Conservation (phyloP, 2,113 vertebrate genomes). For the Pagrus major region DNA sequence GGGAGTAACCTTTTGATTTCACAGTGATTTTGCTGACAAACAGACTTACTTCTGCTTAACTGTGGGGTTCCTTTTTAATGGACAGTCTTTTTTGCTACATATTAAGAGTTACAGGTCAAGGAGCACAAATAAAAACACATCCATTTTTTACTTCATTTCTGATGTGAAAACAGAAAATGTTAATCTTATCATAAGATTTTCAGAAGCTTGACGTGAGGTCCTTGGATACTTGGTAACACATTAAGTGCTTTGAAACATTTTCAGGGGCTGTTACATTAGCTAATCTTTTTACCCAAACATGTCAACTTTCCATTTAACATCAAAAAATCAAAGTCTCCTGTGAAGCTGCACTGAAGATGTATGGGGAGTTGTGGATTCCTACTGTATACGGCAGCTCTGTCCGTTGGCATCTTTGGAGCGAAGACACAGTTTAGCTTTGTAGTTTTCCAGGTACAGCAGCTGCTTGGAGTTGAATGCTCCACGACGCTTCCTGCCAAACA, state of each 20-base stretch:
- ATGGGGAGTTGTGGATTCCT: conserved; percentile 35
- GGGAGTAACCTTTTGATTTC: conserved; percentile 6
- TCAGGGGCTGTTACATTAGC: neutral
- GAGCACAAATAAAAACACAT: conserved; percentile 9
- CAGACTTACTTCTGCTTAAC: neutral
- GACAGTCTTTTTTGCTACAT: conserved; percentile 42
- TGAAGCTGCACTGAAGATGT: conserved; percentile 8
- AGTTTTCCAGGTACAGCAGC: conserved; percentile 97
- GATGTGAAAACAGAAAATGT: neutral
- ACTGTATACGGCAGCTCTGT: conserved; percentile 86
- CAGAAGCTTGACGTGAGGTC: neutral
- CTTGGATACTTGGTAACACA: neutral
- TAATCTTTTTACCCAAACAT: neutral
- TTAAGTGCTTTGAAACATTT: neutral
- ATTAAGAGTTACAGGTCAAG: conserved; percentile 22
- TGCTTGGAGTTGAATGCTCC: conserved; percentile 99
- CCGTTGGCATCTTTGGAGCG: conserved; percentile 95
- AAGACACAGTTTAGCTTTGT: conserved; percentile 96
- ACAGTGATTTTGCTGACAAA: conserved; percentile 15
- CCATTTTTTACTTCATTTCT: neutral
- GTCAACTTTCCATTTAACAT: conserved; percentile 1
- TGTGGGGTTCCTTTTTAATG: neutral
- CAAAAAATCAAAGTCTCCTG: neutral
- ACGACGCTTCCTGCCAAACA: conserved; percentile 90
- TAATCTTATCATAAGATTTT: neutral